A percentile compares a stretch with the other conserved stretches of the same genome.
These are phyloP conservation scores for Brachylomia viminalis DNA, from an alignment of 2,888 invertebrate species.

Conservation along the genomic window DNA sequence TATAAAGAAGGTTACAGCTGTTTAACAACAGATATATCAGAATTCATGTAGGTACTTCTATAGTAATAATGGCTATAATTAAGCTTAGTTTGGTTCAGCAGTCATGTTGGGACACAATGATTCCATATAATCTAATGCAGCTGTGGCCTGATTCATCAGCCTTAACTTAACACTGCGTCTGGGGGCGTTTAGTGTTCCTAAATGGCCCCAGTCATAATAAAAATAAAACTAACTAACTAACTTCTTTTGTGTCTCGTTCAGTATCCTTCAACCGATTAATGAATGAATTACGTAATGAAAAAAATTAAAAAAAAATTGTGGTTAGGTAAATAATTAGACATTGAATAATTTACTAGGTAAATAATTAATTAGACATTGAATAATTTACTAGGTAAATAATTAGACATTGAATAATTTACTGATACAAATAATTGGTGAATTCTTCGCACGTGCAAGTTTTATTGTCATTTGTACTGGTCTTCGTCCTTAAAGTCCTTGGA, in stretches of 20 bases:
- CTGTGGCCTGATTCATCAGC: conserved; percentile 15
- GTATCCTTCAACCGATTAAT: not conserved
- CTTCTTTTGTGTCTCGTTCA: not conserved
- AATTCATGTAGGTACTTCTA: not conserved
- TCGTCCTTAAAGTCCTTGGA: conserved; percentile 27
- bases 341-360: conserved; percentile 32
- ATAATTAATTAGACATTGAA: conserved; percentile 12
- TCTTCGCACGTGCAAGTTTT: conserved; percentile 30
- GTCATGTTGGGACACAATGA: not conserved
- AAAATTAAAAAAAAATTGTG: no score
- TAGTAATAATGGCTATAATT: not conserved
- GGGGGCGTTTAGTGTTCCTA: no score
- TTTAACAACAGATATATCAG: not conserved
- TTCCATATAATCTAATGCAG: not conserved
- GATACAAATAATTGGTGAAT: conserved; percentile 27
- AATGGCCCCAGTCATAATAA: not conserved
- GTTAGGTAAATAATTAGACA: conserved; percentile 21
- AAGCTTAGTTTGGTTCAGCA: not conserved
- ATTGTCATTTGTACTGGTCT: conserved; percentile 35
- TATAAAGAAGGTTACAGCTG: not conserved
- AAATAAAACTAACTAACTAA: no score
- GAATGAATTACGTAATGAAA: conserved; percentile 19
- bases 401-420: conserved; percentile 25
- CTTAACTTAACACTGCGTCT: not conserved
- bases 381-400: conserved; percentile 33